Evolutionary conservation across 2,888 invertebrate genomes (phyloP), one percentile per base, ranked within the genome.

Genomic region (Aradus depressus): DNA sequence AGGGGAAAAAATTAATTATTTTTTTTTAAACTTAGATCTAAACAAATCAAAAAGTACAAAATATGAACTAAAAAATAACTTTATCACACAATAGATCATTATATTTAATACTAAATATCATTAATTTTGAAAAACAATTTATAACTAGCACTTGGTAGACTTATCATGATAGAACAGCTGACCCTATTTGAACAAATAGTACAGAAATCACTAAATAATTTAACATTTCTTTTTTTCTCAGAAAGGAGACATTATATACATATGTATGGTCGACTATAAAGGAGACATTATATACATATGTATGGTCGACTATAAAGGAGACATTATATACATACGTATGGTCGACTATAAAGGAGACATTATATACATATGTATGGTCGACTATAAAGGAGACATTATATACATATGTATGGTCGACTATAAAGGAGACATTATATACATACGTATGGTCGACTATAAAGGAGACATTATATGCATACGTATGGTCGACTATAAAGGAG

Each of bases 121-220:
- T 38, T 38, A 25, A 37, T 35, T 35, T 38, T 47, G 47, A 47
- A 47, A 47, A 38, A 38, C 38, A 38, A 47, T n/a, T n/a, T n/a
- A n/a, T n/a, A n/a, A n/a, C n/a, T 38, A 47, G 37, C 47, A 47
- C 47, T 47, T 47, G 18, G 38, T 35, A 47, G 16, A 35, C 37
- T 47, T 47, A 47, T 47, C 38, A 47, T 38, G 38, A 47, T 35
- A 35, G 23, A 47, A 37, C 26, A 47, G 37, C 35, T 47, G 38
- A 38, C 47, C 37, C 47, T 47, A 47, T 47, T 47, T 47, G 47
- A 47, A 38, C 47, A 35, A 47, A 38, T 47, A 47, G 47, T 47
- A 47, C 47, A 47, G 38, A 47, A 47, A 47, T 47, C 47, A 47
- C 47, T 38, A 47, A 37, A 25, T 26, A 47, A 47, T 38, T 26